Evolutionary conservation across 2,888 invertebrate genomes (phyloP).

Genomic region (Phanerotoma sp.): DNA sequence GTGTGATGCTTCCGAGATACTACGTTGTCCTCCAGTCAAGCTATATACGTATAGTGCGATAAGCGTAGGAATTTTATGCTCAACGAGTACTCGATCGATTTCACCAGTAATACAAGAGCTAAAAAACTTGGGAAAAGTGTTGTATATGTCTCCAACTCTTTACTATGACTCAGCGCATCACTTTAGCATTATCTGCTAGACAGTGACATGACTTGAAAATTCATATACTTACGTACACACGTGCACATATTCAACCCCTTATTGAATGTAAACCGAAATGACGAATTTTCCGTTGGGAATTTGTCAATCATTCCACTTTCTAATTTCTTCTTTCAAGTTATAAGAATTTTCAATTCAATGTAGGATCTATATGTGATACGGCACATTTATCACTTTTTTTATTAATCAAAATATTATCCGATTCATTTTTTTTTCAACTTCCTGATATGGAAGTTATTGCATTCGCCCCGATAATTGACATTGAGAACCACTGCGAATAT

Average conservation of each 20-base stretch:
- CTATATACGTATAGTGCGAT: no score
- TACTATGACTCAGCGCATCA: slow-evolving; percentile 13
- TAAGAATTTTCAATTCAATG: not conserved
- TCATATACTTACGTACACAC: not conserved
- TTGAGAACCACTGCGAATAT: no score
- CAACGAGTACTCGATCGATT: slow-evolving; percentile 22
- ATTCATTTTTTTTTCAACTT: no score
- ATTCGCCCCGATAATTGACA: no score
- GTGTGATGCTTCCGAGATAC: not conserved
- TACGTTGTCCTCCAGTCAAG: not conserved
- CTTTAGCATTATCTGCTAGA: slow-evolving; percentile 10
- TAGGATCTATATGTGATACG: not conserved
- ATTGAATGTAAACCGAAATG: not conserved
- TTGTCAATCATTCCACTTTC: not conserved
- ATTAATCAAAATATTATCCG: no score
- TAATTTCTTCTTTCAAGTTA: not conserved
- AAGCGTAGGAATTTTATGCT: slow-evolving; percentile 15
- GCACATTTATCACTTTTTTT: not conserved
- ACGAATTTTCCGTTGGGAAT: slow-evolving; percentile 11
- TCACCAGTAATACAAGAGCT: not conserved
- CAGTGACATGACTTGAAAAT: slow-evolving; percentile 12
- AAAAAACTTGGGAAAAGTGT: not conserved
- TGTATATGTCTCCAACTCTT: no score
- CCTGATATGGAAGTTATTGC: no score
- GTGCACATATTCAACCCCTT: not conserved